Percentiles rank a stretch among this genome's conserved stretches.
These are phyloP conservation scores for Chrysomela aeneicollis DNA, from an alignment of 2,888 invertebrate species.

Conservation along the genomic window DNA sequence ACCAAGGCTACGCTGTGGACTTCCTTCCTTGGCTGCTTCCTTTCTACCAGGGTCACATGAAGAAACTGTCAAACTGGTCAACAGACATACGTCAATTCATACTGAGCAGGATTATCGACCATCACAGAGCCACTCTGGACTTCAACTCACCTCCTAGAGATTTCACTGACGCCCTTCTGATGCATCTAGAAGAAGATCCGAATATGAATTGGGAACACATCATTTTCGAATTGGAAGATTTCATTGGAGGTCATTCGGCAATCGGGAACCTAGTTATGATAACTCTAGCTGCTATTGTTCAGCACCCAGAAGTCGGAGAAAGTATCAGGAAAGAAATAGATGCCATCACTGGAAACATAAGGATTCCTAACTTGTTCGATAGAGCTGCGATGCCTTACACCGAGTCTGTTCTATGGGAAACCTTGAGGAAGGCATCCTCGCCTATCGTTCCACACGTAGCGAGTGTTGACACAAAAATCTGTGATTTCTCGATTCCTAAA, in stretches of 20 bases:
- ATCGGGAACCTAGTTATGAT: slow-evolving; percentile 86
- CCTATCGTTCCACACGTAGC: slow-evolving; percentile 93
- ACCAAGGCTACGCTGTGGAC: slow-evolving; percentile 87
- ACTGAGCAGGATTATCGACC: slow-evolving; percentile 72
- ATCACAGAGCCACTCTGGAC: slow-evolving; percentile 64
- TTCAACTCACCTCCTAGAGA: slow-evolving; percentile 72
- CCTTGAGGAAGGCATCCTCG: slow-evolving; percentile 80
- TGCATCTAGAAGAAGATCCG: slow-evolving; percentile 67
- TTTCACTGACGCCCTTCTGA: slow-evolving; percentile 80
- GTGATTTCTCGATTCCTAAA: slow-evolving; percentile 75
- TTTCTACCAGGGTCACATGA: slow-evolving; percentile 74
- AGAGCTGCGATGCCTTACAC: slow-evolving; percentile 77
- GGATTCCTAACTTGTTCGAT: slow-evolving; percentile 72
- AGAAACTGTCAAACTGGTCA: slow-evolving; percentile 74
- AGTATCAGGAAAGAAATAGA: slow-evolving; percentile 77
- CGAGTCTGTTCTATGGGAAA: slow-evolving; percentile 82
- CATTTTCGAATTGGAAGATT: slow-evolving; percentile 85
- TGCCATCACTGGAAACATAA: slow-evolving; percentile 63
- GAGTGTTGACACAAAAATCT: slow-evolving; percentile 75
- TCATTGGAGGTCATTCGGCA: slow-evolving; percentile 88
- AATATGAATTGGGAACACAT: slow-evolving; percentile 80
- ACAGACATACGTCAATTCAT: slow-evolving; percentile 77
- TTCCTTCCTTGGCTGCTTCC: slow-evolving; percentile 84
- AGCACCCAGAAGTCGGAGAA: slow-evolving; percentile 70
- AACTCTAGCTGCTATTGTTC: slow-evolving; percentile 73